A percentile compares a stretch with the other conserved stretches of the same genome.
Evolutionary conservation across 1,140 invertebrate genomes (phyloP).

Genomic region (Bombyx mandarina): DNA sequence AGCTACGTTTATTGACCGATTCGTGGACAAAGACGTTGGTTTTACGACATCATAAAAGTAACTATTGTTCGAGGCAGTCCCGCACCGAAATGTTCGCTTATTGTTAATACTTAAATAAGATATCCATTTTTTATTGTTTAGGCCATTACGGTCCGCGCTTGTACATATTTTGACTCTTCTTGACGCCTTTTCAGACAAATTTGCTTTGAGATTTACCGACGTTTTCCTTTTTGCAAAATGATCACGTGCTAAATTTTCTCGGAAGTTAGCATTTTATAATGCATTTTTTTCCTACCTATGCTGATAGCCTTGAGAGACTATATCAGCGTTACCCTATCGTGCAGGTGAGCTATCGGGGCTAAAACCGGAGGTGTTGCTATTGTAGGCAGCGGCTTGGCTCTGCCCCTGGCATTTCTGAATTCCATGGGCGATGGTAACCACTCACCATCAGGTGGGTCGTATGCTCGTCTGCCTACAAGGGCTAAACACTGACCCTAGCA

Average conservation of each 20-base stretch:
- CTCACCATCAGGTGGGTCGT: too few species aligned
- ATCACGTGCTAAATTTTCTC: constrained; percentile 33
- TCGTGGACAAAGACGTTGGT: constrained; percentile 48
- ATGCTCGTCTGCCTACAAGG: too few species aligned
- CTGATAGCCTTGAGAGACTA: too few species aligned
- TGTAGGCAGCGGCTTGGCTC: too few species aligned
- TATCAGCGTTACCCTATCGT: too few species aligned
- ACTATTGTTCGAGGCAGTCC: constrained; percentile 46
- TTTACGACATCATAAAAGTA: constrained; percentile 57
- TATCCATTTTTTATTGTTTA: constrained; percentile 64
- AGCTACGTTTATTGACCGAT: constrained; percentile 48
- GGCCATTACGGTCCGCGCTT: constrained; percentile 53
- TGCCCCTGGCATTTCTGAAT: too few species aligned
- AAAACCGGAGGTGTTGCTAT: too few species aligned
- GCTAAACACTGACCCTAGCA: too few species aligned
- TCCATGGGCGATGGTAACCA: too few species aligned
- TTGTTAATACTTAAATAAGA: constrained; percentile 66
- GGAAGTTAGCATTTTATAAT: too few species aligned
- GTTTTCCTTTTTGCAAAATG: constrained; percentile 43
- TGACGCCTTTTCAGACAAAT: constrained; percentile 31
- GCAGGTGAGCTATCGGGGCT: too few species aligned
- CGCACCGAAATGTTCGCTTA: constrained; percentile 46
- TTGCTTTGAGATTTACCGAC: constrained; percentile 42
- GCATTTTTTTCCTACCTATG: too few species aligned
- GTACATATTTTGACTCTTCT: constrained; percentile 63